A percentile compares a stretch with the other conserved stretches of the same genome.
phyloP scores from a whole-genome alignment of 2,888 invertebrate genomes.

The Homarus gammarus region DNA sequence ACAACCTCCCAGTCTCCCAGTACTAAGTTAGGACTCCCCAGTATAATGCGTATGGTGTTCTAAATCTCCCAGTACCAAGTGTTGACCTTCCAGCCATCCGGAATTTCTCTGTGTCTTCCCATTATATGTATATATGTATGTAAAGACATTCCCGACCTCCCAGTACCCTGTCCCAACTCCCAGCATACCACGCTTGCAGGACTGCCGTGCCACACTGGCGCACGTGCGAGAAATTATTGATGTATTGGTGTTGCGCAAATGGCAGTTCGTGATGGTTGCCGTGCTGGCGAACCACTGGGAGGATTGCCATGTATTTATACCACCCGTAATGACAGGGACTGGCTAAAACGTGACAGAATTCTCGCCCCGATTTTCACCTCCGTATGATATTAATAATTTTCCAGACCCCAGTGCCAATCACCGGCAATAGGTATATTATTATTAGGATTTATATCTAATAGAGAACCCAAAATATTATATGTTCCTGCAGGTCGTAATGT shows the following conservation, averaged over 20 bases:
- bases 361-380: neutral
- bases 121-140: too few relatives aligned
- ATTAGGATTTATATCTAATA: neutral
- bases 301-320: neutral
- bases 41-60: neutral
- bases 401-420: neutral
- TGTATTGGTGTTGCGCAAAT: neutral
- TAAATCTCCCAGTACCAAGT: neutral
- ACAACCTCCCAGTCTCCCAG: neutral
- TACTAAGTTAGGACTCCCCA: neutral
- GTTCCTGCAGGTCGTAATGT: neutral
- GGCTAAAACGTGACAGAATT: conserved; percentile 1
- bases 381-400: neutral
- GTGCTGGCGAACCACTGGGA: neutral
- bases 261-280: neutral
- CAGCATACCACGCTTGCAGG: neutral
- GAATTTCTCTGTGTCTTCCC: too few relatives aligned
- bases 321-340: neutral
- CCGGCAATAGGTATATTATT: neutral
- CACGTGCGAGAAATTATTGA: neutral
- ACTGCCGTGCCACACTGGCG: neutral
- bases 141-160: neutral
- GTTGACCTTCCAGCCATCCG: neutral
- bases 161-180: neutral
- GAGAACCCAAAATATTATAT: neutral